These are phyloP conservation scores for Campoplex nolae DNA, from an alignment of 2,888 invertebrate genomes.

Conservation along the genomic window DNA sequence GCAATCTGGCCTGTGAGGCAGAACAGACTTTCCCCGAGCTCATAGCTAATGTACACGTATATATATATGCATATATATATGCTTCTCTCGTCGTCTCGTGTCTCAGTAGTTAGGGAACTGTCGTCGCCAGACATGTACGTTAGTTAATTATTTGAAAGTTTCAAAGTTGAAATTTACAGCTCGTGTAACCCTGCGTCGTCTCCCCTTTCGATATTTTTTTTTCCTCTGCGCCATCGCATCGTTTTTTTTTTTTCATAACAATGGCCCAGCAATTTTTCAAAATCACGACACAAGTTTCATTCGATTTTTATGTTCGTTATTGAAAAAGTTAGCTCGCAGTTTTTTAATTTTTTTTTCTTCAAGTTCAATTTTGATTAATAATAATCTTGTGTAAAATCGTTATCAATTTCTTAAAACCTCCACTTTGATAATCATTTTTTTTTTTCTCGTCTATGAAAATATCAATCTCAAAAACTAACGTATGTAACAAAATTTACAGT, in stretches of 20 bases:
- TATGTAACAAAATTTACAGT: no score
- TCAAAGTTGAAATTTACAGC: constrained; percentile 47
- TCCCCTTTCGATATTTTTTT: background rate
- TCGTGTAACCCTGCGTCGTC: constrained; percentile 9
- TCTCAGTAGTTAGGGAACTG: constrained; percentile 48
- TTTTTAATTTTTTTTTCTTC: no score
- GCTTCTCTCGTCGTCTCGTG: constrained; percentile 32
- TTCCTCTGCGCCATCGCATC: background rate
- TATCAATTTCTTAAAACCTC: no score
- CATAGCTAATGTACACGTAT: constrained; percentile 32
- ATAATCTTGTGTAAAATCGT: no score
- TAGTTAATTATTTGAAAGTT: constrained; percentile 58
- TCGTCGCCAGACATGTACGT: constrained; percentile 52
- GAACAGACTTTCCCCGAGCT: constrained; percentile 13
- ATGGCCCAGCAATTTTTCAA: constrained; percentile 4
- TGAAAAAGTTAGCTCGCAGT: background rate
- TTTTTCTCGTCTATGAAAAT: no score
- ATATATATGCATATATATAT: constrained; percentile 18
- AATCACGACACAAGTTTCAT: background rate
- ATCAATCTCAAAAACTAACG: no score
- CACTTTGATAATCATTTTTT: no score
- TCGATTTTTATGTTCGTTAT: background rate
- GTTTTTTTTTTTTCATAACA: background rate
- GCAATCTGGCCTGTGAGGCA: constrained; percentile 38
- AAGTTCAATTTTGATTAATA: no score